Evolutionary conservation across 1,140 invertebrate species (phyloP).

Genomic region (Chionoecetes opilio): DNA sequence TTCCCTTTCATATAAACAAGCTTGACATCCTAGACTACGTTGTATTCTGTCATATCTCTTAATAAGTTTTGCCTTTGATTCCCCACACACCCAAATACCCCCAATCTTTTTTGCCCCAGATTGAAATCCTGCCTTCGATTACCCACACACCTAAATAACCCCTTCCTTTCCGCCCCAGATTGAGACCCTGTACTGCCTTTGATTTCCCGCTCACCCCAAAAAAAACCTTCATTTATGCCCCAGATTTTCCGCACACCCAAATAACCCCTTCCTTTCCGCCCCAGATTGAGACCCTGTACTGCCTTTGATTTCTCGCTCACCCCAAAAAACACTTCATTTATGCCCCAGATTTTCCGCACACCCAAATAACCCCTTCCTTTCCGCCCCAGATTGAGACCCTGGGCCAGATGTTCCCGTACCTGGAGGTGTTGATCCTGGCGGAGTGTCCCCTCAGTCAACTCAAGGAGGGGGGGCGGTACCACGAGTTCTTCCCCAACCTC

Average conservation of each 20-base stretch:
- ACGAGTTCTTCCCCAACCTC: constrained; percentile 74
- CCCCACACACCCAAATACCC: no score
- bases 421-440: constrained; percentile 79
- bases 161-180: no score
- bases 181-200: no score
- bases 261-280: neutral
- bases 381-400: constrained; percentile 76
- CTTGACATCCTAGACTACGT: no score
- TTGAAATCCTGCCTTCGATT: neutral
- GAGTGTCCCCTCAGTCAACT: constrained; percentile 77
- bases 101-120: no score
- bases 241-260: neutral
- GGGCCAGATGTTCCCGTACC: constrained; percentile 76
- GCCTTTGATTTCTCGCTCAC: no score
- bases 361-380: neutral
- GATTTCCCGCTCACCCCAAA: no score
- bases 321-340: no score
- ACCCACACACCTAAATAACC: neutral
- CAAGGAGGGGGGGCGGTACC: constrained; percentile 53
- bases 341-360: neutral
- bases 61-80: no score
- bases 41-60: no score
- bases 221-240: neutral
- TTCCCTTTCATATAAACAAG: no score
- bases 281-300: no score